These are phyloP conservation scores for Phrynocephalus vlangalii DNA, from an alignment of 2,797 vertebrate genomes.

Conservation along the genomic window DNA sequence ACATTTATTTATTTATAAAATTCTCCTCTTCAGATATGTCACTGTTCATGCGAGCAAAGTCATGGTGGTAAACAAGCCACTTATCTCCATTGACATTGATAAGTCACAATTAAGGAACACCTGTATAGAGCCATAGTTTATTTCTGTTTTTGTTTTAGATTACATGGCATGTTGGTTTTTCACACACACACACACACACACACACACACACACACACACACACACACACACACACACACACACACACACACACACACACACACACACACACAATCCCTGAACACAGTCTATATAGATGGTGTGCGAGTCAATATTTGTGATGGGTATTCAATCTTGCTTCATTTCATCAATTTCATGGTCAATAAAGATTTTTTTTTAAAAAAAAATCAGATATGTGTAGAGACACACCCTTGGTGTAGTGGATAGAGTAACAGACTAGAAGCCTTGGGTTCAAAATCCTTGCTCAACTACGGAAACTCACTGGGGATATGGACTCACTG, in stretches of 20 bases:
- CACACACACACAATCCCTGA: not conserved
- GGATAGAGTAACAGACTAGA: too few relatives aligned
- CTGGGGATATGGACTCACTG: too few relatives aligned
- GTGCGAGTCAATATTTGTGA: not conserved
- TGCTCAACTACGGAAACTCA: too few relatives aligned
- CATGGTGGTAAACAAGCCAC: too few relatives aligned
- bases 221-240: not conserved
- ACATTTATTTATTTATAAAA: too few relatives aligned
- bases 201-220: not conserved
- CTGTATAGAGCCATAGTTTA: not conserved
- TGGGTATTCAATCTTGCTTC: not conserved
- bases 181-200: not conserved
- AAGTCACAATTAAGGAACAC: too few relatives aligned
- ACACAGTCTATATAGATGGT: not conserved
- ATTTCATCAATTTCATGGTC: conserved; percentile 59
- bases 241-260: not conserved
- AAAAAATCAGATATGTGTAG: too few relatives aligned
- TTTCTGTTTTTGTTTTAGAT: not conserved
- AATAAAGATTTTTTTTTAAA: conserved; percentile 6
- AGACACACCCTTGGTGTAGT: too few relatives aligned
- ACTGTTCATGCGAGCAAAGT: too few relatives aligned
- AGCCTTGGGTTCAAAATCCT: too few relatives aligned
- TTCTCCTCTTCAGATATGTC: too few relatives aligned
- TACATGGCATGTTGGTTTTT: not conserved
- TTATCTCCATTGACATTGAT: too few relatives aligned